A percentile compares a stretch with the other conserved stretches of the same genome.
These are phyloP conservation scores for Halcyon smyrnensis DNA, from an alignment of 2,797 vertebrate genomes.

Conservation along the genomic window DNA sequence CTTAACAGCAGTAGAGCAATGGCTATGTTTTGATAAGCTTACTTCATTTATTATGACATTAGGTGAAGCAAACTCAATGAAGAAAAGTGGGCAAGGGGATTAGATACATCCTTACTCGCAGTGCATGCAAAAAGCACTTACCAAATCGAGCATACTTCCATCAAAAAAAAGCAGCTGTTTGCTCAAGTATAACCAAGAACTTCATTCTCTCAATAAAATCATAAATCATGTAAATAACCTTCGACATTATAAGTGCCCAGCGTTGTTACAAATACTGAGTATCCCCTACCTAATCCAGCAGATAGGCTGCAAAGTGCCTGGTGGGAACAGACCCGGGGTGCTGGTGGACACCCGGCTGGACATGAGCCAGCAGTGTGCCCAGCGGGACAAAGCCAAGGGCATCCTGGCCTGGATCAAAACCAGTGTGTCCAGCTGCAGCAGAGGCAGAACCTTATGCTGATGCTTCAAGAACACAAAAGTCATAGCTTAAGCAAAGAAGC, in stretches of 20 bases:
- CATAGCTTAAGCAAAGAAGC: neutral
- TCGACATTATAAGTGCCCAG: fast-evolving
- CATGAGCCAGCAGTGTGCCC: too few relatives aligned
- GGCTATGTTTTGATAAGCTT: neutral
- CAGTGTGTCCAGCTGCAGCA: neutral
- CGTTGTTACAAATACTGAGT: neutral
- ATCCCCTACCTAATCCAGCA: neutral
- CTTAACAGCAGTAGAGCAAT: neutral
- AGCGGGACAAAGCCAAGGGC: too few relatives aligned
- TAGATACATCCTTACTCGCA: neutral
- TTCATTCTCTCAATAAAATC: neutral
- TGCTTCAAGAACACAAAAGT: neutral
- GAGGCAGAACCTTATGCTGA: neutral
- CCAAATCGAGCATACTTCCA: neutral
- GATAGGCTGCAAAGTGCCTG: too few relatives aligned
- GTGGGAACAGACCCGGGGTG: too few relatives aligned
- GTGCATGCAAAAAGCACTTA: neutral
- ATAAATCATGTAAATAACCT: neutral
- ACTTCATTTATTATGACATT: neutral
- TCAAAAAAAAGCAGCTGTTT: neutral
- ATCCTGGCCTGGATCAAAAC: too few relatives aligned
- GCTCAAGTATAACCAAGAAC: neutral
- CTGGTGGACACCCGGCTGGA: too few relatives aligned
- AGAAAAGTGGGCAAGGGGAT: neutral
- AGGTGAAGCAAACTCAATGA: neutral